phyloP scores from a whole-genome alignment of 2,888 invertebrate genomes.

The Tenthredo notha region DNA sequence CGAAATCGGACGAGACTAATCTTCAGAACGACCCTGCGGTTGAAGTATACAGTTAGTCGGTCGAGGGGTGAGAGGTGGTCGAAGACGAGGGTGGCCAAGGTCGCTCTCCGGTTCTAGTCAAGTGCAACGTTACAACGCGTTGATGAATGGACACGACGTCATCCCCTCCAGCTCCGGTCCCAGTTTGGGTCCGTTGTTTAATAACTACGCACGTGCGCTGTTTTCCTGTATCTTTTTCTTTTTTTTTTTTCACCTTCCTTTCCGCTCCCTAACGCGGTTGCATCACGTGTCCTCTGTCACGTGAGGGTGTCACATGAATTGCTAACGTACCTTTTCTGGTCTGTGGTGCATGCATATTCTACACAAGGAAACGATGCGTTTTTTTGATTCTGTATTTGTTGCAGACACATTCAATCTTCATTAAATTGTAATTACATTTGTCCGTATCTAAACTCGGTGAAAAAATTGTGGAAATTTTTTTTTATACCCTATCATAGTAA shows the following conservation, averaged over 20 bases:
- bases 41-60: constrained; percentile 57
- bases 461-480: background rate
- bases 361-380: background rate
- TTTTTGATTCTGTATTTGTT: background rate
- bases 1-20: constrained; percentile 50
- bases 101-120: constrained; percentile 56
- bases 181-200: constrained; percentile 39
- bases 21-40: constrained; percentile 50
- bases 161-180: constrained; percentile 27
- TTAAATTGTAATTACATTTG: background rate
- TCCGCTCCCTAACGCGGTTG: constrained; percentile 32
- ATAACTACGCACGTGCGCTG: constrained; percentile 52
- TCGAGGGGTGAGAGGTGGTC: constrained; percentile 45
- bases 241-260: background rate
- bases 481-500: background rate
- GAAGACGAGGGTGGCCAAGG: constrained; percentile 60
- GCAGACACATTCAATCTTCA: background rate
- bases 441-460: background rate
- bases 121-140: constrained; percentile 51
- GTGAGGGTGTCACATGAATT: constrained; percentile 36
- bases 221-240: background rate
- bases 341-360: background rate
- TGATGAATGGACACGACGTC: constrained; percentile 60
- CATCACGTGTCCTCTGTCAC: constrained; percentile 41
- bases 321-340: constrained; percentile 17